Evolutionary conservation across 2,113 vertebrate species (phyloP), one percentile per base, ranked within the genome.

Genomic region (Aspiorhynchus laticeps): DNA sequence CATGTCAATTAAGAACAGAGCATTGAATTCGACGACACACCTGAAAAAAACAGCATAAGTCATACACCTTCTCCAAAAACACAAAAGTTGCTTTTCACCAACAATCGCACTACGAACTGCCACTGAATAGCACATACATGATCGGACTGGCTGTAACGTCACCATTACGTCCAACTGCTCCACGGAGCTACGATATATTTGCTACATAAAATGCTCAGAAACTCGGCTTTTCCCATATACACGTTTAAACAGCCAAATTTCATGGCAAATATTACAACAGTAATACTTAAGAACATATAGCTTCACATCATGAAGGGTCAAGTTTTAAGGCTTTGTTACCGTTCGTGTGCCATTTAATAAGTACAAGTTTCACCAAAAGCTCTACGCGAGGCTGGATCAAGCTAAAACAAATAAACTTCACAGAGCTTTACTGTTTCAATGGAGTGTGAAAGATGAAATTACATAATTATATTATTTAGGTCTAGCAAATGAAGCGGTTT

Each of bases 131-230:
- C 78, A 87, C 65, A 17, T 69, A 53, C 31, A 63, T 7, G 19
- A n/a, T 53, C 46, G 28, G 71, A 83, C 61, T 26, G 71, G 5
- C 15, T 33, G 28, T 69, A 71, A 63, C 17, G 77, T n/a, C 73
- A 79, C 84, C 41, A 69, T 63, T 59, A 53, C 59, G 36, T 56
- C 46, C 46, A 83, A 46, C 26, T 43, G 59, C 80, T 59, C 33
- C 73, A 59, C 21, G 53, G 77, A 43, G n/a, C 41, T 51, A 26
- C 3, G 14, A 11, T 84, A 82, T 71, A 65, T 69, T 73, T 84
- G 88, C 88, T 88, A 89, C 88, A 86, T 89, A 79, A 81, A 85
- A 84, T 43, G 80, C 86, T 80, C 59, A 2, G 36, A 85, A 84
- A 84, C 86, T 65, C 41, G 80, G 67, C 63, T 36, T 28, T 36